Evolutionary conservation across 2,113 vertebrate genomes (phyloP).

Genomic region (Chauna torquata): DNA sequence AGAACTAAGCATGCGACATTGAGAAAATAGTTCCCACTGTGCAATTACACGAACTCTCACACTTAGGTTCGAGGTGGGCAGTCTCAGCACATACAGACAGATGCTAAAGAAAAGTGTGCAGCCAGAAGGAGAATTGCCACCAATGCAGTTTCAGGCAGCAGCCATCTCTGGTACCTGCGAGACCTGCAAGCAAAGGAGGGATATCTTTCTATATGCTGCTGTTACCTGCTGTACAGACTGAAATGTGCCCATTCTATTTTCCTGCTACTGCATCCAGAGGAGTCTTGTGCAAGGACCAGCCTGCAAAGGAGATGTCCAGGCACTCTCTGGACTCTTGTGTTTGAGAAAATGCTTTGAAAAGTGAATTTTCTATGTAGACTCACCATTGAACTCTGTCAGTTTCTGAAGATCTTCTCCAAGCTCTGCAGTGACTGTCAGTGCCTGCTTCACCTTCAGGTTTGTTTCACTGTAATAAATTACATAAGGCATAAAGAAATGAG

Average conservation of each 20-base stretch:
- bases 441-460: constrained; percentile 96
- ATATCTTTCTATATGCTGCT: not conserved
- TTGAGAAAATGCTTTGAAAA: not conserved
- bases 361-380: not conserved
- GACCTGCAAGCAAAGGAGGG: not conserved
- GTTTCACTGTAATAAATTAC: constrained; percentile 84
- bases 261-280: not conserved
- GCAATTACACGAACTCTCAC: not conserved
- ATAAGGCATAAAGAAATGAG: not conserved
- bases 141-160: not conserved
- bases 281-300: not conserved
- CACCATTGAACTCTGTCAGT: constrained; percentile 86
- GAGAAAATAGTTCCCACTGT: not conserved
- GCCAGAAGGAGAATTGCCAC: not conserved
- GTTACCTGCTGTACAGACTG: not conserved
- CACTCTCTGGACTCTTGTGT: not conserved
- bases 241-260: not conserved
- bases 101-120: not conserved
- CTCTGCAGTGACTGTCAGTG: constrained; percentile 85
- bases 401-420: constrained; percentile 80
- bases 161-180: fast-evolving
- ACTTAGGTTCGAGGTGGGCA: not conserved
- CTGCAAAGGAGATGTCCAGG: not conserved
- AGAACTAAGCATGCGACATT: not conserved
- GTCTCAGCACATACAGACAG: not conserved